Percentiles rank a stretch among this genome's conserved stretches.
Conservation (phyloP, 2,113 vertebrate genomes). For the Ailurus styani region DNA sequence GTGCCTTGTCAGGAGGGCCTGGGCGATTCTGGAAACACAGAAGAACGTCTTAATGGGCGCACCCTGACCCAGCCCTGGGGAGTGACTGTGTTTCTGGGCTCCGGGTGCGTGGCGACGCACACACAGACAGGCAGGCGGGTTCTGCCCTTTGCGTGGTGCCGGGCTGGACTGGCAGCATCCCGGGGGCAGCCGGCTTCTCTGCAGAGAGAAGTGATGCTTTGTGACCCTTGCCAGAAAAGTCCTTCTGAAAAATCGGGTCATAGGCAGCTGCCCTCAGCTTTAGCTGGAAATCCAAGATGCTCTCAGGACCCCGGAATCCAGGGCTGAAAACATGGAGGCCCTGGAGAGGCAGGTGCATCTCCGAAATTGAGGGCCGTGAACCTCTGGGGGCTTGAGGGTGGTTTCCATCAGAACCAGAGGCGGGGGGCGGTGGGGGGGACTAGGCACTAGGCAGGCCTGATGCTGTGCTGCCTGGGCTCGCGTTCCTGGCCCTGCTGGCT, state of each 20-base stretch:
- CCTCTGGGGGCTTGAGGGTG: rapidly evolving
- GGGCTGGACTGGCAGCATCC: background rate
- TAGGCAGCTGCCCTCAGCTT: background rate
- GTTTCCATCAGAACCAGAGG: background rate
- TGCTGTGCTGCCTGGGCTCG: background rate
- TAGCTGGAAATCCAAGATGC: background rate
- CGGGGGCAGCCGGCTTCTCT: background rate
- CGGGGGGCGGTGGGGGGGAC: background rate
- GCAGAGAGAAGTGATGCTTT: conserved; percentile 27
- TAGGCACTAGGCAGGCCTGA: background rate
- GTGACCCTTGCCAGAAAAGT: conserved; percentile 22
- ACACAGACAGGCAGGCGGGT: background rate
- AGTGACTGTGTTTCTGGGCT: background rate
- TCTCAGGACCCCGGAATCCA: background rate
- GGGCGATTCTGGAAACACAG: background rate
- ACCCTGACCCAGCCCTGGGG: background rate
- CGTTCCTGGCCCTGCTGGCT: background rate
- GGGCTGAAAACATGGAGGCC: background rate
- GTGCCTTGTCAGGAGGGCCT: background rate
- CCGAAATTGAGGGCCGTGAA: rapidly evolving
- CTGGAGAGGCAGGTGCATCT: background rate
- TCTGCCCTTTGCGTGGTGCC: rapidly evolving
- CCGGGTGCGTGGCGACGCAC: background rate
- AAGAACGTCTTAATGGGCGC: background rate
- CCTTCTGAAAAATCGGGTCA: conserved; percentile 46